These are phyloP conservation scores for Forbesichthys agassizii DNA, from an alignment of 2,113 vertebrate genomes.

Conservation along the genomic window DNA sequence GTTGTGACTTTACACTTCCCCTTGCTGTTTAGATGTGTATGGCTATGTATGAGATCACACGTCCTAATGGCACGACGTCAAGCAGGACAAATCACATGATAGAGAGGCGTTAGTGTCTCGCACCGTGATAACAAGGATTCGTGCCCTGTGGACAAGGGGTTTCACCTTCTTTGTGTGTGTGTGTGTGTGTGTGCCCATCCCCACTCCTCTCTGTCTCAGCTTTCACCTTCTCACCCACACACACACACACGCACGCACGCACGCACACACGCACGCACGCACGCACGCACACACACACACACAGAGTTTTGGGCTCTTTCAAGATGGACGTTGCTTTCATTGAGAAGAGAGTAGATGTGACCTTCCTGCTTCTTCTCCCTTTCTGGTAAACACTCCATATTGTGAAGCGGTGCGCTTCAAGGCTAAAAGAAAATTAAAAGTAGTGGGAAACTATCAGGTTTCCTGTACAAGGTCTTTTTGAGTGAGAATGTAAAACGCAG, in stretches of 20 bases:
- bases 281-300: neutral
- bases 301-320: slow-evolving; percentile 48
- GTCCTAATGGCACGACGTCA: slow-evolving; percentile 8
- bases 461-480: slow-evolving; percentile 1
- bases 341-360: slow-evolving; percentile 60
- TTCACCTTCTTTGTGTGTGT: neutral
- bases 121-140: neutral
- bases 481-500: neutral
- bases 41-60: too few relatives aligned
- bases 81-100: slow-evolving; percentile 21
- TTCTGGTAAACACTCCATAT: slow-evolving; percentile 44
- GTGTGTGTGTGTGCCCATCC: slow-evolving; percentile 27
- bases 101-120: neutral
- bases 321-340: slow-evolving; percentile 54
- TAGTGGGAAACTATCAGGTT: slow-evolving; percentile 35
- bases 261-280: slow-evolving; percentile 39
- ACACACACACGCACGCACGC: slow-evolving; percentile 39
- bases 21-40: too few relatives aligned
- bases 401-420: slow-evolving; percentile 47
- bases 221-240: slow-evolving; percentile 43
- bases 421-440: slow-evolving; percentile 25
- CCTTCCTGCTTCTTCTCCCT: slow-evolving; percentile 53
- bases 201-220: slow-evolving; percentile 41
- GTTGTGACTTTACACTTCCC: too few relatives aligned
- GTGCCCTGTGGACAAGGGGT: neutral